A percentile compares a stretch with the other conserved stretches of the same genome.
Evolutionary conservation across 2,888 invertebrate genomes (phyloP).

Genomic region (Biston betularia): DNA sequence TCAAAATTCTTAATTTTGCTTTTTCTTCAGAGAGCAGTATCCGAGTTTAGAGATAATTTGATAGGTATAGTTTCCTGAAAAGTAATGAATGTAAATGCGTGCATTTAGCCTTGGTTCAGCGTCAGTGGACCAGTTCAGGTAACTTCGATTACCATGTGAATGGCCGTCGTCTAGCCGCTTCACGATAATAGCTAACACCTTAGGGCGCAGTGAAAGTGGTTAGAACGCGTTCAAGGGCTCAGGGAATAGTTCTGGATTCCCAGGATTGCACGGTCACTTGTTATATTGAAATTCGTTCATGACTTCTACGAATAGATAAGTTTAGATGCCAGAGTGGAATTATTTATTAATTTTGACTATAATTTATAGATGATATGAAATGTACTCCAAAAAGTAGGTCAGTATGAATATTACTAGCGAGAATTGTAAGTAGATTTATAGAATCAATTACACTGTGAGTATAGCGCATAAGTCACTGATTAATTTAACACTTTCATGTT

Average conservation of each 20-base stretch:
- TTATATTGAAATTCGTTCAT: not conserved
- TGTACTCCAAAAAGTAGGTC: not conserved
- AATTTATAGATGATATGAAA: slow-evolving; percentile 1
- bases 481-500: slow-evolving; percentile 20
- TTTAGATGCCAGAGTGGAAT: not conserved
- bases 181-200: slow-evolving; percentile 73
- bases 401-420: not conserved
- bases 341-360: slow-evolving; percentile 2
- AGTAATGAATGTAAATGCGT: slow-evolving; percentile 65
- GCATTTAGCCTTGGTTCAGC: slow-evolving; percentile 63
- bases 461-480: slow-evolving; percentile 13
- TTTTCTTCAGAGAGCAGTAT: no score
- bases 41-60: slow-evolving; percentile 34
- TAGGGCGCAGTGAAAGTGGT: slow-evolving; percentile 71
- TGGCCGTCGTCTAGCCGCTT: slow-evolving; percentile 66
- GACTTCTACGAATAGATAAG: not conserved
- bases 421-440: not conserved
- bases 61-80: slow-evolving; percentile 60
- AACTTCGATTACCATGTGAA: slow-evolving; percentile 75
- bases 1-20: no score
- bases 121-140: slow-evolving; percentile 49
- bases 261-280: not conserved
- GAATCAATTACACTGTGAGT: slow-evolving; percentile 21
- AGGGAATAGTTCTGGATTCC: slow-evolving; percentile 17
- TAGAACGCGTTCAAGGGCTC: slow-evolving; percentile 9